Conservation (phyloP, 2,888 invertebrate genomes). For the Pseudococcus longispinus region DNA sequence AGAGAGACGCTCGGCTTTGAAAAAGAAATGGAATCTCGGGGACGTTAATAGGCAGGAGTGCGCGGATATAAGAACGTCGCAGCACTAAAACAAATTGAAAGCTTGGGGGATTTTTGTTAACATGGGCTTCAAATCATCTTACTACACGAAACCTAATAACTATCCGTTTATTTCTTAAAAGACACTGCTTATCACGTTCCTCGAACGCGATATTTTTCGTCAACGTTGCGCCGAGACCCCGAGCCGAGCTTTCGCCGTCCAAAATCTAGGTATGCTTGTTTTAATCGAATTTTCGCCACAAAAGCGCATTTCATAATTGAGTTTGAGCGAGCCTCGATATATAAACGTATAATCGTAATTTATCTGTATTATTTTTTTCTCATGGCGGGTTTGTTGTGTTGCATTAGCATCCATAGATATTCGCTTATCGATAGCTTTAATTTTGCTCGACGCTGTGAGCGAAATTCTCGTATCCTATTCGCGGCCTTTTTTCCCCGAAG, state of each 20-base stretch:
- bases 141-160: constrained; percentile 31
- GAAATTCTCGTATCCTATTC: not conserved
- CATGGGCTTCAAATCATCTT: constrained; percentile 35
- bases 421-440: not conserved
- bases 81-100: constrained; percentile 38
- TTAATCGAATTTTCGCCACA: constrained; percentile 9
- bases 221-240: not conserved
- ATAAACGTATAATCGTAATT: constrained; percentile 9
- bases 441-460: not conserved
- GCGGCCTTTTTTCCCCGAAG: not conserved
- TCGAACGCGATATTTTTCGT: constrained; percentile 21
- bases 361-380: not conserved
- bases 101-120: constrained; percentile 40
- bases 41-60: not conserved
- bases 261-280: not conserved
- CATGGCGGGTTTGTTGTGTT: not conserved
- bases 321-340: not conserved
- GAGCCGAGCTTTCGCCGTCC: not conserved
- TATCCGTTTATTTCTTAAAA: constrained; percentile 38
- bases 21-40: not conserved
- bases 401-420: not conserved
- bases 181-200: constrained; percentile 17
- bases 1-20: not conserved
- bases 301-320: not conserved
- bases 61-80: not conserved